Percentiles rank a stretch among this genome's conserved stretches.
Conservation (phyloP, 2,113 vertebrate species). For the Macquaria australasica region DNA sequence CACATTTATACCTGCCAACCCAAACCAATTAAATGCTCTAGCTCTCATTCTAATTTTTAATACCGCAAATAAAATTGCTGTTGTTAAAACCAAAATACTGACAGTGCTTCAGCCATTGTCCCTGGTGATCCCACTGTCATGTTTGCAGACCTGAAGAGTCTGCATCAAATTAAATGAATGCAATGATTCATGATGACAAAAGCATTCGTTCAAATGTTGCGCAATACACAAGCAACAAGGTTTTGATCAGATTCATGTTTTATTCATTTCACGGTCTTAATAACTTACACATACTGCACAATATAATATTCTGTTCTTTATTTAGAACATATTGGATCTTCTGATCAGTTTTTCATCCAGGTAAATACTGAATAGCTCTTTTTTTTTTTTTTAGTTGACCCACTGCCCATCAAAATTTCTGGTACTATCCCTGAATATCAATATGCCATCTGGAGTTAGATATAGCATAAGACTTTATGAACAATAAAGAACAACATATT, state of each 20-base stretch:
- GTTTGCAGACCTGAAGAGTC: neutral
- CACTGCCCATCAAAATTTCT: neutral
- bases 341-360: neutral
- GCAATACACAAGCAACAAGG: neutral
- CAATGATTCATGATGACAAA: slow-evolving; percentile 27
- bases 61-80: neutral
- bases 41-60: neutral
- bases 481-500: neutral
- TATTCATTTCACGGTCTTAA: neutral
- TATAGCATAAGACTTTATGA: neutral
- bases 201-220: neutral
- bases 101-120: neutral
- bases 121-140: neutral
- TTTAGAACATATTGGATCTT: neutral
- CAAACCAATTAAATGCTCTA: neutral
- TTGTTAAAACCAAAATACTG: neutral
- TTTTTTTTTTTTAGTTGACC: neutral
- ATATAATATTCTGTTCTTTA: neutral
- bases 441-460: neutral
- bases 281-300: neutral
- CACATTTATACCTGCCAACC: neutral
- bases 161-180: neutral
- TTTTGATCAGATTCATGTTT: neutral
- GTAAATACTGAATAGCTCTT: neutral
- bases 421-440: neutral